Base-by-base conservation (phyloP, 2,888 invertebrate species). In the Torymus auratus region DNA sequence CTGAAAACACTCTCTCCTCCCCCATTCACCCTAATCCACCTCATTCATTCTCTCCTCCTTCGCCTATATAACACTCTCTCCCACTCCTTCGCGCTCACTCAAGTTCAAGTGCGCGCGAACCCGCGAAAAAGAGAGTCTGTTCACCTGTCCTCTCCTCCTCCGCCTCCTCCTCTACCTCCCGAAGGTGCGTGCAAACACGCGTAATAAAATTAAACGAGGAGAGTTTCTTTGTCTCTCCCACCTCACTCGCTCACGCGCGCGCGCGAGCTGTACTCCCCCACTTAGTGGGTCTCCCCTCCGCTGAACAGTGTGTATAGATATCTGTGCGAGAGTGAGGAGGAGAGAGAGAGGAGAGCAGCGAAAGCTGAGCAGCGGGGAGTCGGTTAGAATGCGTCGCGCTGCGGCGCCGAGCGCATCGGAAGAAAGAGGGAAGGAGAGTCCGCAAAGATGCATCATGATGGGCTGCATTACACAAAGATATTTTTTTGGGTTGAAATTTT, bases 321-420 rank as follows among this genome's bases (percentile, higher is more conserved):
- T 52, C 12, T 12, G 13, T 2, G 61, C 20, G 20, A 62, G 61
- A 62, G 15, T 11, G 60, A 60, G 60, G 17, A 23, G 56, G 60
- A 71, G n/a, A 58, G 65, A 50, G 10, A 52, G 61, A 69, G 76
- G 53, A 58, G 20, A 64, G 70, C 50, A 61, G 73, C 68, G 68
- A 79, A 68, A 73, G 78, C 73, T 61, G 74, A 28, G 67, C 52
- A 74, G 81, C 82, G 78, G 62, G 78, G 72, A n/a, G 55, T 23
- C 84, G 85, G 87, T 87, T 88, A 87, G 88, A 88, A 86, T 86
- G 87, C 87, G 85, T 84, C 85, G 87, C 80, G 86, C 83, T 77
- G 81, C 85, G 81, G 83, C 78, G 83, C 82, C 23, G 85, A 74
- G 73, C 84, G 83, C 80, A 55, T 83, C 84, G 80, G 7, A 14